Evolutionary conservation across 2,797 vertebrate genomes (phyloP).

Genomic region (Hafferia zeledoni): DNA sequence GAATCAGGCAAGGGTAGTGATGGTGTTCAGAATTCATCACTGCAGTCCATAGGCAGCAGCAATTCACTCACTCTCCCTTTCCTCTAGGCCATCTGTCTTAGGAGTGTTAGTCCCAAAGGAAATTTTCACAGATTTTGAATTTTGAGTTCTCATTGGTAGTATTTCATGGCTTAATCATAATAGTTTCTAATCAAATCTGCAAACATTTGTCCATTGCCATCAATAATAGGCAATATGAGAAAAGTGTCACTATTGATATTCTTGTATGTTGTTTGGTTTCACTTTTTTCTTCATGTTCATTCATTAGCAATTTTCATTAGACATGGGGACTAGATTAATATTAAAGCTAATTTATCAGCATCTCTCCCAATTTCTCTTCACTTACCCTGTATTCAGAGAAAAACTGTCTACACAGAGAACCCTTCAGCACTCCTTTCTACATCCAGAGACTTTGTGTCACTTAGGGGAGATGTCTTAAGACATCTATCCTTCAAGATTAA

Average conservation of each 20-base stretch:
- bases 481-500: constrained; percentile 77
- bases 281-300: not conserved
- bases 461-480: constrained; percentile 62
- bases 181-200: not conserved
- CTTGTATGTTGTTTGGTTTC: not conserved
- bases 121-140: not conserved
- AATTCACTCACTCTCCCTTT: not conserved
- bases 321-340: not conserved
- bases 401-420: not conserved
- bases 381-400: not conserved
- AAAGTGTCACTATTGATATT: not conserved
- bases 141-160: not conserved
- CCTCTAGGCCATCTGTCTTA: not conserved
- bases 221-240: not conserved
- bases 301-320: not conserved
- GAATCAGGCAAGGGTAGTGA: not conserved
- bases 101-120: not conserved
- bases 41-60: not conserved
- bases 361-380: not conserved
- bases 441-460: constrained; percentile 48
- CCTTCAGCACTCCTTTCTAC: not conserved
- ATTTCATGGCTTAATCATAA: not conserved
- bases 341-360: not conserved
- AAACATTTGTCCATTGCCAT: not conserved
- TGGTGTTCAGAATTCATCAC: not conserved